phyloP scores from a whole-genome alignment of 2,113 vertebrate species.

The Amblyopsis rosae region DNA sequence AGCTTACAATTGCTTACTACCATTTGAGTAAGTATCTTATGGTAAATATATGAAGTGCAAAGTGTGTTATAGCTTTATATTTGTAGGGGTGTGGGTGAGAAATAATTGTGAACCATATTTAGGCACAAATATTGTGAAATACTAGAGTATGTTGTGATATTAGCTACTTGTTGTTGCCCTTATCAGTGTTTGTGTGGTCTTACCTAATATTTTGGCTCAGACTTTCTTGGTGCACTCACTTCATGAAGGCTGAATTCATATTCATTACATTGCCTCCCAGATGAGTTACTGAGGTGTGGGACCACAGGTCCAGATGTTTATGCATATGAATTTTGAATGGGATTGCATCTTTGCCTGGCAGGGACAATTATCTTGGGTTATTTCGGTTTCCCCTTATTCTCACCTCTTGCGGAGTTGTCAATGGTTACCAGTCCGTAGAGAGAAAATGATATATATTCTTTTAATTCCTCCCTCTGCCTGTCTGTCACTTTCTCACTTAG shows the following conservation, averaged over 20 bases:
- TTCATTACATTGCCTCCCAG: constrained; percentile 58
- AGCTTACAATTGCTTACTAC: no score
- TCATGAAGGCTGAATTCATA: constrained; percentile 53
- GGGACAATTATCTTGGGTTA: constrained; percentile 55
- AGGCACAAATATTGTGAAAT: no score
- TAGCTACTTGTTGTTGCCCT: no score
- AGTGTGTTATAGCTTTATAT: no score
- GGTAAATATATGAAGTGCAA: no score
- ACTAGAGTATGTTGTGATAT: no score
- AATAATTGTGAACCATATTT: no score
- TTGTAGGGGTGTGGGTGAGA: no score
- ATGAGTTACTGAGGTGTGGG: constrained; percentile 61
- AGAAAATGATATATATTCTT: constrained; percentile 5
- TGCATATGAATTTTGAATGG: constrained; percentile 70
- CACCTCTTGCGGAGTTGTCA: constrained; percentile 24
- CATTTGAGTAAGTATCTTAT: no score
- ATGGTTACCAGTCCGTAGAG: constrained; percentile 53
- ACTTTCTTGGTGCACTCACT: constrained; percentile 35
- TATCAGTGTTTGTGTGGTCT: constrained; percentile 23
- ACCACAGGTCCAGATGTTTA: constrained; percentile 67
- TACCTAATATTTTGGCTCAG: constrained; percentile 38
- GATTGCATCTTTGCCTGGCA: constrained; percentile 63
- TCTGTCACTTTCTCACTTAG: neutral
- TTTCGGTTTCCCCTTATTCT: constrained; percentile 45
- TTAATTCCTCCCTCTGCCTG: neutral